A percentile compares a stretch with the other conserved stretches of the same genome.
Evolutionary conservation across 2,797 vertebrate genomes (phyloP).

Genomic region (Parambassis ranga): DNA sequence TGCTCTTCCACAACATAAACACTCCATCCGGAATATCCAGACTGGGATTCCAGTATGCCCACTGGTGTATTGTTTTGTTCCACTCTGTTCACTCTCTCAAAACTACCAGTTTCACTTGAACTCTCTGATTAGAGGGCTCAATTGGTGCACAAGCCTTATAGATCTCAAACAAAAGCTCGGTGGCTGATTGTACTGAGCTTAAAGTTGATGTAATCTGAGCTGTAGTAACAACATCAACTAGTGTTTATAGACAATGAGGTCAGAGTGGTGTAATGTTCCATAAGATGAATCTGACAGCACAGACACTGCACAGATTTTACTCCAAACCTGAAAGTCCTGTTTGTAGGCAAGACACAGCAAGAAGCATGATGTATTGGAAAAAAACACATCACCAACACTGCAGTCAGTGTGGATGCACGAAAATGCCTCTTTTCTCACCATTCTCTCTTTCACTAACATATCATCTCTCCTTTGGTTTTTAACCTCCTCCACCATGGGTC

Average conservation of each 20-base stretch:
- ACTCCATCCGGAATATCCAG: conserved; percentile 67
- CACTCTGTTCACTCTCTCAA: conserved; percentile 57
- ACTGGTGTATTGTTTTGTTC: conserved; percentile 49
- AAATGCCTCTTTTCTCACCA: conserved; percentile 30
- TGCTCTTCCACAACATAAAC: conserved; percentile 58
- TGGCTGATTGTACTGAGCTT: conserved; percentile 55
- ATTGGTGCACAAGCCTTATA: conserved; percentile 58
- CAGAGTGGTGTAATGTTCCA: conserved; percentile 58
- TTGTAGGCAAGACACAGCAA: conserved; percentile 15
- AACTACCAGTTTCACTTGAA: conserved; percentile 64
- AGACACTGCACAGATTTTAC: conserved; percentile 12
- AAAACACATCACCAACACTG: neutral
- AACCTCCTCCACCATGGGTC: conserved; percentile 42
- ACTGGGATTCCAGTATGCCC: conserved; percentile 31
- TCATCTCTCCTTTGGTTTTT: conserved; percentile 42
- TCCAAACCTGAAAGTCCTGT: conserved; percentile 63
- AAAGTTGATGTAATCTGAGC: conserved; percentile 65
- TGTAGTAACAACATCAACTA: conserved; percentile 61
- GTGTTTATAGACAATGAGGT: conserved; percentile 52
- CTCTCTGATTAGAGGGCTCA: conserved; percentile 67
- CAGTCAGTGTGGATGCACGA: neutral
- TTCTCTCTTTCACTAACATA: conserved; percentile 26
- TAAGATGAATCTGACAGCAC: conserved; percentile 17
- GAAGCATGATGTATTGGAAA: neutral
- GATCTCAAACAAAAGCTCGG: conserved; percentile 50